phyloP scores from a whole-genome alignment of 2,113 vertebrate species.

The Scomber colias region DNA sequence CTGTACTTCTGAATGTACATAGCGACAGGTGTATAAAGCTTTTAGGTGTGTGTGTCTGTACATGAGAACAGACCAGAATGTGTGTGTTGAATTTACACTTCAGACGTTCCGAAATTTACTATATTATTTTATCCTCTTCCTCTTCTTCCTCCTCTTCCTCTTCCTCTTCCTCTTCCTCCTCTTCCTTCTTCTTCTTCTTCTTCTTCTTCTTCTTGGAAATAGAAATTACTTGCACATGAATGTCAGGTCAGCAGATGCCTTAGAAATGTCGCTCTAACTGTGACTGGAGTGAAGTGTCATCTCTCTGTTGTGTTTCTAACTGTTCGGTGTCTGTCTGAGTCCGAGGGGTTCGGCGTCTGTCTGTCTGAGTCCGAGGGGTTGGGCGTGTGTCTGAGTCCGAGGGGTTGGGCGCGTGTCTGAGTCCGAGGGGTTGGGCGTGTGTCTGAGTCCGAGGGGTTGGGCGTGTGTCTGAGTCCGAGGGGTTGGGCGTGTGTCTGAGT shows the following conservation, averaged over 20 bases:
- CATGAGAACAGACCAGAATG: constrained; percentile 1
- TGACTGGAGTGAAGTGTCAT: constrained; percentile 16
- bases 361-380: too few species aligned
- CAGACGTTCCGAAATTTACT: constrained; percentile 24
- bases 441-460: too few species aligned
- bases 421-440: too few species aligned
- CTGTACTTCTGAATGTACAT: constrained; percentile 46
- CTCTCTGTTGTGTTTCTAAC: constrained; percentile 23
- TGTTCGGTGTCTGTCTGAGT: constrained; percentile 5
- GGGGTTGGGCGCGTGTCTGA: too few species aligned
- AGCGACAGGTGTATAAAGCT: constrained; percentile 24
- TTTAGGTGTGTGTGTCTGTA: background rate
- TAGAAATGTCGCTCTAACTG: constrained; percentile 32
- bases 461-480: too few species aligned
- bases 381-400: too few species aligned
- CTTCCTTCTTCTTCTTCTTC: too few species aligned
- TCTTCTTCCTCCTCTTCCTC: too few species aligned
- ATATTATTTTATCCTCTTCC: too few species aligned
- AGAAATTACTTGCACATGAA: constrained; percentile 43
- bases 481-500: too few species aligned
- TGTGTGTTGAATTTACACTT: constrained; percentile 31
- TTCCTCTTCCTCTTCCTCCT: background rate
- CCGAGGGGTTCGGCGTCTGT: background rate
- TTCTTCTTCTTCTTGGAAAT: constrained; percentile 8
- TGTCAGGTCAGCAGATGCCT: constrained; percentile 58